Conservation (phyloP, 2,888 invertebrate species). For the Dynastes tityus region DNA sequence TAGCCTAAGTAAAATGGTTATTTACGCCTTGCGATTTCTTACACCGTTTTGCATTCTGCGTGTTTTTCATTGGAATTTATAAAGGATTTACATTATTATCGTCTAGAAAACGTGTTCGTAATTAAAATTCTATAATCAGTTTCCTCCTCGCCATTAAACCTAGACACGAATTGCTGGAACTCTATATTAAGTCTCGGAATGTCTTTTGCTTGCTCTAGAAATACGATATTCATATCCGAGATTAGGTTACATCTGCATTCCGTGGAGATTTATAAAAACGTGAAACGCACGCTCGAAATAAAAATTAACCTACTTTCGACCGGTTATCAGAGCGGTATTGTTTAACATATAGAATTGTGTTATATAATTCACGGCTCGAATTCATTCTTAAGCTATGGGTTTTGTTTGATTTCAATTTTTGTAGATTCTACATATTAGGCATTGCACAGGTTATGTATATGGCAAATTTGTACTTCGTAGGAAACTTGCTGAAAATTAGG, state of each 20-base stretch:
- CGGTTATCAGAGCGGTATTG: conserved; percentile 25
- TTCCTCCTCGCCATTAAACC: conserved; percentile 6
- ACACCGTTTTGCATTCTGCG: neutral
- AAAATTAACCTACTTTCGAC: conserved; percentile 31
- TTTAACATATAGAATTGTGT: neutral
- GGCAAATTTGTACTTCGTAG: no score
- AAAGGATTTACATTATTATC: neutral
- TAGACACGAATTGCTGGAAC: neutral
- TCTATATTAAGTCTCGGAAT: conserved; percentile 7
- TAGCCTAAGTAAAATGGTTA: no score
- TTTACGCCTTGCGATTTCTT: no score
- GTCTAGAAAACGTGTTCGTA: conserved; percentile 16
- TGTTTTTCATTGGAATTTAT: neutral
- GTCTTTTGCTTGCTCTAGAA: conserved; percentile 24
- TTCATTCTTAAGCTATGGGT: no score
- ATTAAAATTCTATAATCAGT: conserved; percentile 16
- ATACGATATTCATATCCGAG: conserved; percentile 26
- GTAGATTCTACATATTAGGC: neutral
- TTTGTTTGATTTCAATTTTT: no score
- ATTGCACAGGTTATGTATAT: no score
- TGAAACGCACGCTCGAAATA: conserved; percentile 7
- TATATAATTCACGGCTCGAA: no score
- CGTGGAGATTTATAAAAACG: conserved; percentile 23
- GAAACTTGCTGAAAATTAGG: no score
- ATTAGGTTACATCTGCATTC: conserved; percentile 36